Base-by-base conservation (phyloP, 2,113 vertebrate species). In the Bufo gargarizans region DNA sequence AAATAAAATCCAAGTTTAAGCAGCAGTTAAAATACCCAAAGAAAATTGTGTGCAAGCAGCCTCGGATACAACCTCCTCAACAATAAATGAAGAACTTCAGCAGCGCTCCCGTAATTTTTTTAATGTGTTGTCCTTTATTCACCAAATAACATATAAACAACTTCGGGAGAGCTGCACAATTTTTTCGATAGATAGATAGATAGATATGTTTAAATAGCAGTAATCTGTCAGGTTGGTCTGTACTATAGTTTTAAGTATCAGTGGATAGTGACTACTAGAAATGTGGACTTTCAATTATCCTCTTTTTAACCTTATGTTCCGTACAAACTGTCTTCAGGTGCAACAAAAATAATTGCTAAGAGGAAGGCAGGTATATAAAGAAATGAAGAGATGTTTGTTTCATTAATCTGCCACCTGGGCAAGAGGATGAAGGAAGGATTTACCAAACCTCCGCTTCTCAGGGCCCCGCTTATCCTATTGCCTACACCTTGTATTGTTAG, bases 331-430 rank as follows among this genome's bases (percentile, higher is more conserved):
- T 79, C 50, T 79, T 79, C 50, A 49, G 45, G 10, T 4, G 1
- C 45, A 49, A 61, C 14, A 65, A 11, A 53, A 83, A 71, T 71
- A 56, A 71, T 55, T 72, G 65, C 72, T 72, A 71, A 43, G 71
- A 71, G n/a, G 50, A 84, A 71, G 45, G 33, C 50, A 84, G 22
- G n/a, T 50, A 55, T 72, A 69, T 20, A 47, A 82, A 53, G 53
- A 71, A 55, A 45, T 20, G 55, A 72, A 22, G 49, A 71, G 65
- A 84, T 58, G 50, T 16, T 72, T 72, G 82, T 58, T 22, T 84
- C 67, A 43, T 50, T 72, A 84, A 74, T 84, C 82, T 84, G 63
- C 82, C 82, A 72, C 82, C 82, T 72, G 82, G 67, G 74, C 67
- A 84, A 72, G 49, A 56, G 59, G 65, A 72, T 72, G 67, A 72